Evolutionary conservation across 1,140 invertebrate genomes (phyloP).

Genomic region (Zaprionus nigranus): DNA sequence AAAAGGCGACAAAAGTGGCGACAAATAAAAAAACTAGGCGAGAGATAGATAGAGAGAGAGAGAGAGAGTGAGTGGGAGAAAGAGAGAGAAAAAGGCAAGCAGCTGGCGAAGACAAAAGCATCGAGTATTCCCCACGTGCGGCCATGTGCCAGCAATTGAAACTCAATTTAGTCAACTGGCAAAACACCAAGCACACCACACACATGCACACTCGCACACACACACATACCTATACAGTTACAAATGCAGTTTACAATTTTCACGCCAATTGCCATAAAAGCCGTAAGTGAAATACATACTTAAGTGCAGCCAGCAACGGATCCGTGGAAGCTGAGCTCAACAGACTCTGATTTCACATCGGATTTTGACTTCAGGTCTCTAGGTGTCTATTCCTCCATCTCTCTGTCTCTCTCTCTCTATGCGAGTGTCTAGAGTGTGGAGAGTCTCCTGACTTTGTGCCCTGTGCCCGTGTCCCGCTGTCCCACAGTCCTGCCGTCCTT

Average conservation of each 20-base stretch:
- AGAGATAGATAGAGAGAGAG: neutral
- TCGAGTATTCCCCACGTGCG: constrained; percentile 75
- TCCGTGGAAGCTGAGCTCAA: constrained; percentile 38
- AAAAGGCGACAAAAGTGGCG: constrained; percentile 47
- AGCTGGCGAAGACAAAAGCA: constrained; percentile 42
- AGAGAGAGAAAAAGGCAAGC: neutral
- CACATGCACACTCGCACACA: neutral
- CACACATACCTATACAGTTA: constrained; percentile 6
- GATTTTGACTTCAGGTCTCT: constrained; percentile 2
- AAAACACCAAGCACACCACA: constrained; percentile 33
- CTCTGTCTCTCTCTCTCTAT: neutral
- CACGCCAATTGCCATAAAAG: constrained; percentile 81
- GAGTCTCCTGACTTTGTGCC: constrained; percentile 2
- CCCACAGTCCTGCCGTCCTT: constrained; percentile 8
- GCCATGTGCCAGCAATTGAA: constrained; percentile 79
- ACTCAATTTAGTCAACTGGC: constrained; percentile 80
- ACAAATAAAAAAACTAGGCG: constrained; percentile 27
- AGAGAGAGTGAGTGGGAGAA: neutral
- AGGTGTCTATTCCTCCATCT: neutral
- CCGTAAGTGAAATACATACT: constrained; percentile 81
- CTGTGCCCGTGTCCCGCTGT: constrained; percentile 26
- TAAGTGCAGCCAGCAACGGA: constrained; percentile 56
- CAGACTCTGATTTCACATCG: neutral
- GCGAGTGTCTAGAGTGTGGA: neutral
- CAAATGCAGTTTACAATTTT: constrained; percentile 82